Base-by-base conservation (phyloP, 2,113 vertebrate genomes). In the Lycaon pictus region DNA sequence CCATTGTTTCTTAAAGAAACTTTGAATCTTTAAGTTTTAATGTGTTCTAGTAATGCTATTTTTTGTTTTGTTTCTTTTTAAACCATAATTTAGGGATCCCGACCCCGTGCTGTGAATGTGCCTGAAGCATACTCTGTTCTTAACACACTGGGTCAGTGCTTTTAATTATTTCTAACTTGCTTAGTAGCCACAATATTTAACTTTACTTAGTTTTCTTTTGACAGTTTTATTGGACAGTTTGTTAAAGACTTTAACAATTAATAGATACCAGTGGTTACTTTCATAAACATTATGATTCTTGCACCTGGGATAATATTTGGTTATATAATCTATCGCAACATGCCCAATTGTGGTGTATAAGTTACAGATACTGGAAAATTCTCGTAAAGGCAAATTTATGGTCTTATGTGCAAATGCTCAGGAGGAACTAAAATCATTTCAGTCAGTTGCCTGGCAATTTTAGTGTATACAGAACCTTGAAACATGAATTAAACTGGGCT, bases 1-100 rank as follows among this genome's bases (percentile, higher is more conserved):
- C 48, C 23, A 88, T 60, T 88, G 76, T 97, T 97, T 88, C 53
- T 96, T 60, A 88, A 81, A 90, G 53, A 25, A 93, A 84, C 65
- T 76, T 63, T 77, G 35, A 81, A 81, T 48, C 8, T 69, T 43
- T 37, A 81, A 17, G 23, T 87, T 95, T 91, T 56, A 81, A 35
- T 93, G 25, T 82, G 94, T 95, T 95, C 51, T 90, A 81, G 53
- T 82, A 89, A 84, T 86, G 37, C 11, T 83, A 32, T 72, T 60
- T 62, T 77, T 77, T 27, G 69, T 9, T 51, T 51, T 51, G 72
- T 76, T 77, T 48, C 12, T 10, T 82, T 55, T 53, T 35, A 43
- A 85, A 65, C 27, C 22, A 9, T 74, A 83, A 63, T 65, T 76
- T 85, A 81, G 55, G 8, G 43, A 74, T 90, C 35, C 79, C 79